A percentile compares a stretch with the other conserved stretches of the same genome.
These are phyloP conservation scores for Excalfactoria chinensis DNA, from an alignment of 2,113 vertebrate species.

Conservation along the genomic window DNA sequence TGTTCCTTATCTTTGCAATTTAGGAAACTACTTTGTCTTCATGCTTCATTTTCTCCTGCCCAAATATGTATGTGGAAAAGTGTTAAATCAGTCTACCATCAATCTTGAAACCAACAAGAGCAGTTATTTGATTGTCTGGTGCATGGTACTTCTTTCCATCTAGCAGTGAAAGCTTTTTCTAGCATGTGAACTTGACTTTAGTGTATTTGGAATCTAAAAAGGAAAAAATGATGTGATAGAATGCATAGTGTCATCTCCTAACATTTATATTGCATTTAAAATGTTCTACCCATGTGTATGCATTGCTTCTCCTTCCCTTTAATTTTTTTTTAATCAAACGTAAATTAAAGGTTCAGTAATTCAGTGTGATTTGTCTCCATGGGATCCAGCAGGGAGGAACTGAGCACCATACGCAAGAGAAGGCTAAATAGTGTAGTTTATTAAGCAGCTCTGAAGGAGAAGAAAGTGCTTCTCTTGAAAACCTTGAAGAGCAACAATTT, in stretches of 20 bases:
- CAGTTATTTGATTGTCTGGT: neutral
- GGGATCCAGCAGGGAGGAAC: conserved; percentile 50
- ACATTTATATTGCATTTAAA: neutral
- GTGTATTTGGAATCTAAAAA: neutral
- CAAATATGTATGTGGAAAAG: neutral
- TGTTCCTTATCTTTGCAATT: neutral
- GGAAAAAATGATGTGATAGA: neutral
- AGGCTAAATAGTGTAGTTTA: conserved; percentile 44
- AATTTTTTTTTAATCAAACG: conserved; percentile 29
- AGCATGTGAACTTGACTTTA: neutral
- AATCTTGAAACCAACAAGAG: neutral
- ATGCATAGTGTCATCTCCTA: neutral
- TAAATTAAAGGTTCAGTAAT: conserved; percentile 64
- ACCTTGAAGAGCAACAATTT: conserved; percentile 34
- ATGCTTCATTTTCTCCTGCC: neutral
- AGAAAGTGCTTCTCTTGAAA: conserved; percentile 31
- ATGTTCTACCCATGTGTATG: neutral
- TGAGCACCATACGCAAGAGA: neutral
- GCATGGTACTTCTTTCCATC: neutral
- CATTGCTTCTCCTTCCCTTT: neutral
- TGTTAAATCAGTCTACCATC: neutral
- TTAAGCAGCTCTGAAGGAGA: conserved; percentile 49
- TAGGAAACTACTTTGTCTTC: neutral
- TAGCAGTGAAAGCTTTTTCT: neutral
- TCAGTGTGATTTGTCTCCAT: conserved; percentile 46